phyloP scores from a whole-genome alignment of 2,797 vertebrate species.

The Balearica regulorum region DNA sequence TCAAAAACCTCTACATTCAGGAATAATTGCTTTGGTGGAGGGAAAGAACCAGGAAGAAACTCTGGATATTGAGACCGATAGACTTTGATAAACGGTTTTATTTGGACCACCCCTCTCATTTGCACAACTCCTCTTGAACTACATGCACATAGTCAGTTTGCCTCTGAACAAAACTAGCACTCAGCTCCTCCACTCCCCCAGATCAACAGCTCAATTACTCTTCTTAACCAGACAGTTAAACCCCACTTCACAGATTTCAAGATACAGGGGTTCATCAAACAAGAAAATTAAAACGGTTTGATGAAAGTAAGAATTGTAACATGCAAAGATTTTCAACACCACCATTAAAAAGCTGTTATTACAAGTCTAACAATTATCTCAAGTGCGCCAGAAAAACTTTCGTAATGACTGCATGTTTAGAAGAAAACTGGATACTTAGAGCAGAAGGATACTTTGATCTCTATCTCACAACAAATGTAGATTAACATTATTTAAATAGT shows the following conservation, averaged over 20 bases:
- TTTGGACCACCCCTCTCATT: background rate
- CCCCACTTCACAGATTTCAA: background rate
- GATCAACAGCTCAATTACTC: background rate
- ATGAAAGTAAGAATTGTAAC: background rate
- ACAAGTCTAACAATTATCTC: background rate
- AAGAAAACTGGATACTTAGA: background rate
- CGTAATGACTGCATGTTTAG: background rate
- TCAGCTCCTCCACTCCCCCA: background rate
- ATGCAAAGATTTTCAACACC: background rate
- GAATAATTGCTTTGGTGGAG: background rate
- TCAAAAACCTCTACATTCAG: background rate
- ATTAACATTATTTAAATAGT: background rate
- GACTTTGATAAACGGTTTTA: background rate
- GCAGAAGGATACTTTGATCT: background rate
- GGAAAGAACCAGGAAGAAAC: background rate
- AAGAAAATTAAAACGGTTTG: background rate
- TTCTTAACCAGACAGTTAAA: background rate
- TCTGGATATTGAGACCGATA: background rate
- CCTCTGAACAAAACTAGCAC: background rate
- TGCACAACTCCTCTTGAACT: background rate
- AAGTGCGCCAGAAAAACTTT: background rate
- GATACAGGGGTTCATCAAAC: background rate
- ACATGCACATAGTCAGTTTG: background rate
- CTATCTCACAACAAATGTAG: background rate
- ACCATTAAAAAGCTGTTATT: background rate